Conservation (phyloP, 2,797 vertebrate genomes). For the Muraenolepis orangiensis region DNA sequence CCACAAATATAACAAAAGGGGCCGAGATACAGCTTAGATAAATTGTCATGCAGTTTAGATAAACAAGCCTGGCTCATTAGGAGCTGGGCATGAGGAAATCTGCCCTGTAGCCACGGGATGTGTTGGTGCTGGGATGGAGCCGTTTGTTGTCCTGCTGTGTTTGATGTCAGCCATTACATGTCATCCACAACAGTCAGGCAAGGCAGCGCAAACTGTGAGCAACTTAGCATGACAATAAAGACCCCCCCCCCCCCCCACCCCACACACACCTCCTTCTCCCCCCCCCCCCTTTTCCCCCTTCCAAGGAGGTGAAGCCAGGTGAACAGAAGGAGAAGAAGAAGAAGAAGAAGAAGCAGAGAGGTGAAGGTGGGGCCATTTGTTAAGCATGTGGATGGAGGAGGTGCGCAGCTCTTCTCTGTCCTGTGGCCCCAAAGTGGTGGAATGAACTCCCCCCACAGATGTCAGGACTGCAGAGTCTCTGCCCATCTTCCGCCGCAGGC, state of each 20-base stretch:
- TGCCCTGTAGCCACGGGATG: conserved; percentile 40
- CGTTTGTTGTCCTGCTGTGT: conserved; percentile 40
- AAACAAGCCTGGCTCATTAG: conserved; percentile 29
- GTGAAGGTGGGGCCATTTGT: conserved; percentile 51
- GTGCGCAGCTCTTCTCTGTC: no score
- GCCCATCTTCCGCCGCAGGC: no score
- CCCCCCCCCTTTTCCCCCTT: no score
- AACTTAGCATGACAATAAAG: conserved; percentile 64
- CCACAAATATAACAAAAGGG: conserved; percentile 28
- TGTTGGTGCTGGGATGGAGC: conserved; percentile 30
- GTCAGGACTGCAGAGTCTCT: no score
- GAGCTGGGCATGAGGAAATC: conserved; percentile 41
- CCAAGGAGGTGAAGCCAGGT: conserved; percentile 47
- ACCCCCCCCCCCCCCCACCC: not conserved
- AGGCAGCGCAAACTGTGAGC: conserved; percentile 46
- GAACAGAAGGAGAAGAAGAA: conserved; percentile 32
- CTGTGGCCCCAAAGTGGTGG: no score
- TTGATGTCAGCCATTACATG: conserved; percentile 63
- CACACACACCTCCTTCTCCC: no score
- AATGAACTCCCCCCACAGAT: no score
- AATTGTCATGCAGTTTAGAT: conserved; percentile 39
- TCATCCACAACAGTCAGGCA: conserved; percentile 38
- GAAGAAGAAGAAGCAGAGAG: conserved; percentile 19
- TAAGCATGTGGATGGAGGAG: conserved; percentile 47
- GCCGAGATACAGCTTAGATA: conserved; percentile 27